Evolutionary conservation across 2,113 vertebrate genomes (phyloP).

Genomic region (Ptilorrhoa leucosticta): DNA sequence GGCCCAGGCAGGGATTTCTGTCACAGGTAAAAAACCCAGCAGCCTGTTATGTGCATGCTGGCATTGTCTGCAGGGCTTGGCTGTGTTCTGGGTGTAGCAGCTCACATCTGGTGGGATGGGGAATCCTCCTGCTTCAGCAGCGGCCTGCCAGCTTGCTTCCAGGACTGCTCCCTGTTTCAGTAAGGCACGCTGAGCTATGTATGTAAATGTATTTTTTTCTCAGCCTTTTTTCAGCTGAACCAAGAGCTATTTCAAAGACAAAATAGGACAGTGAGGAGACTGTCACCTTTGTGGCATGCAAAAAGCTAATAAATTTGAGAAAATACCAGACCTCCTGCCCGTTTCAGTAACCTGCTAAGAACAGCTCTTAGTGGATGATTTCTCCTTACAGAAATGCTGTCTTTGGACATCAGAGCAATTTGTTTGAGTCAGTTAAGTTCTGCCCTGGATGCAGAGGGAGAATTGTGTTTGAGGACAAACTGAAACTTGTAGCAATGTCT

Average conservation of each 20-base stretch:
- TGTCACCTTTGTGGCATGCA: neutral
- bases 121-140: neutral
- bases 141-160: neutral
- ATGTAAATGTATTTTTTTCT: neutral
- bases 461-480: constrained; percentile 11
- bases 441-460: neutral
- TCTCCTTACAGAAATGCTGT: neutral
- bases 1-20: neutral
- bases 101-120: neutral
- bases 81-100: neutral
- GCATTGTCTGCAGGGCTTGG: neutral
- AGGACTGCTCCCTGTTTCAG: neutral
- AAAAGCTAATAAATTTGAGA: neutral
- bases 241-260: neutral
- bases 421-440: neutral
- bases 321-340: neutral
- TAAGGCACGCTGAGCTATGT: neutral
- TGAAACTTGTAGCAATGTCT: constrained; percentile 25
- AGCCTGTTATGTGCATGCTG: neutral
- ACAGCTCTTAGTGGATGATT: neutral
- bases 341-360: neutral
- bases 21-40: neutral
- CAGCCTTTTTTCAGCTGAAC: neutral
- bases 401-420: neutral
- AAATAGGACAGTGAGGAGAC: neutral